Percentiles rank a stretch among this genome's conserved stretches.
phyloP scores from a whole-genome alignment of 2,113 vertebrate species.

The Xenus cinereus region DNA sequence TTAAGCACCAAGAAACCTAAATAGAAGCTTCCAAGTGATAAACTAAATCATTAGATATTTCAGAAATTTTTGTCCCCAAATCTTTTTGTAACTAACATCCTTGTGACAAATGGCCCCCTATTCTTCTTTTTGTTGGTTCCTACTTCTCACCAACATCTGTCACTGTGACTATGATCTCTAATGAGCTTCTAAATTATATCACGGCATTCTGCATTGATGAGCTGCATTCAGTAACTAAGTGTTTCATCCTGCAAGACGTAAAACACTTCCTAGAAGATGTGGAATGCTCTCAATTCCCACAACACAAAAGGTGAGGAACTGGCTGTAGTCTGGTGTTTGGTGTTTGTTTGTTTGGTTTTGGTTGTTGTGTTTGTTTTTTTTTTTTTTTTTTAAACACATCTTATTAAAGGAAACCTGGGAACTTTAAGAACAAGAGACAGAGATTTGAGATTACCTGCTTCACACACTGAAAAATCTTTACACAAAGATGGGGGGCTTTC shows the following conservation, averaged over 20 bases:
- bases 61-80: background rate
- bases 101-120: background rate
- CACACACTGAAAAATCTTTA: background rate
- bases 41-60: background rate
- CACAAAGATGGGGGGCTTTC: accelerated
- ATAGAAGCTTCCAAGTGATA: background rate
- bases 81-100: background rate
- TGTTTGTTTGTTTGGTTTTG: background rate
- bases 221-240: background rate
- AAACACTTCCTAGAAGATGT: background rate
- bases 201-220: conserved; percentile 7
- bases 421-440: background rate
- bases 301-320: background rate
- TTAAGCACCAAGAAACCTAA: background rate
- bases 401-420: background rate
- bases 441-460: background rate
- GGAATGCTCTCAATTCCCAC: background rate
- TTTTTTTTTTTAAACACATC: background rate
- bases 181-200: conserved; percentile 55
- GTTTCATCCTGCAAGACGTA: background rate
- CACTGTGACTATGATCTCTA: conserved; percentile 26
- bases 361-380: background rate
- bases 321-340: no score
- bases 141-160: conserved; percentile 56
- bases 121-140: conserved; percentile 2